A percentile compares a stretch with the other conserved stretches of the same genome.
These are phyloP conservation scores for Apostichopus leukothele DNA, from an alignment of 53 echinoderm and acorn worm species.

Conservation along the genomic window DNA sequence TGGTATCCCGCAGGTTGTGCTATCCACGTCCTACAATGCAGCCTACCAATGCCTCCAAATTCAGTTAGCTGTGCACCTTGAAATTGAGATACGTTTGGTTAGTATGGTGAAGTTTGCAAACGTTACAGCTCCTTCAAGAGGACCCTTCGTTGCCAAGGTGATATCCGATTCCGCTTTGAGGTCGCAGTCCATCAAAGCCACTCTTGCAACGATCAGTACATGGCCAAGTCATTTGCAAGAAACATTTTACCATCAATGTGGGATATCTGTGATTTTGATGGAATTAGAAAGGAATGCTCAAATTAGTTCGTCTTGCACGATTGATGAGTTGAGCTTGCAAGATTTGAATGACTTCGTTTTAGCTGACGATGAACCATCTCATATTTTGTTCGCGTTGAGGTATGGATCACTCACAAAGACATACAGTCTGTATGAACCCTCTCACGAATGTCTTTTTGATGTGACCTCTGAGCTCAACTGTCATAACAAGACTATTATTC, in stretches of 20 bases:
- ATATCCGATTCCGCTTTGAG: not conserved
- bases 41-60: not conserved
- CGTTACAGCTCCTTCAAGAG: not conserved
- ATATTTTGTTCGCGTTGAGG: not conserved
- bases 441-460: not conserved
- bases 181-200: not conserved
- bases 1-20: not conserved
- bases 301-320: not conserved
- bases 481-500: not conserved
- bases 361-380: not conserved
- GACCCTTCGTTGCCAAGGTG: not conserved
- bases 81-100: not conserved
- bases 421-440: not conserved
- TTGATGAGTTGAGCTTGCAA: not conserved
- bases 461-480: slow-evolving; percentile 6
- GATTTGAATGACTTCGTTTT: not conserved
- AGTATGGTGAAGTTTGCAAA: not conserved
- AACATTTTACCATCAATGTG: slow-evolving; percentile 12
- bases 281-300: not conserved
- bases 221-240: not conserved
- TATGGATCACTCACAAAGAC: not conserved
- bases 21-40: not conserved
- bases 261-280: not conserved
- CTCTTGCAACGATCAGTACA: not conserved
- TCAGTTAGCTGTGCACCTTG: not conserved